Base-by-base conservation (phyloP, 1,140 invertebrate genomes). In the Steinernema khuongi region DNA sequence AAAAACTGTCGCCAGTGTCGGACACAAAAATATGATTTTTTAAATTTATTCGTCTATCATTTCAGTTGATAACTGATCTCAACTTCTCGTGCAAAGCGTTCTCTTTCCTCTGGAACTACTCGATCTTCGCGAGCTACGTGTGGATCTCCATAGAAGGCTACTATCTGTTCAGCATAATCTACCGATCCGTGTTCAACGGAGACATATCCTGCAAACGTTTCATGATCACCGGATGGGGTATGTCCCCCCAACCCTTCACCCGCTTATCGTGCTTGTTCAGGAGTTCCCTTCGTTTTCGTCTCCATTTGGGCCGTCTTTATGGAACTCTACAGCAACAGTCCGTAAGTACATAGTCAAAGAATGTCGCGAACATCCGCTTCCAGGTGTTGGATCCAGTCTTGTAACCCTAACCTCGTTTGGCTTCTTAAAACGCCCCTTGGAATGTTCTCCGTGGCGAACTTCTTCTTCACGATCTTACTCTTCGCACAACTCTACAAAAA, bases 61-160 rank as follows among this genome's bases (percentile, higher is more conserved):
- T 60, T 60, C 26, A 60, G 50, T 7, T 22, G 26, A 4, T 14
- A 17, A 26, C 7, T 22, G 50, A 22, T 22, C 19, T 7, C 7
- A 60, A 60, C 26, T 60, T 60, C 22, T 60, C 14, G 50, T 60
- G 50, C 50, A 60, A 60, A 26, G 50, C 50, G 50, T 60, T 60
- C 50, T 60, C 50, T 7, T 60, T 60, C 50, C 50, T 60, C 4
- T 60, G 50, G 50, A 60, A 60, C 50, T 60, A 60, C 22, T 60
- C 50, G 11, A 60, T 60, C 22, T 60, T 60, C 50, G 50, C 50
- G 11, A 60, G 50, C 19, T 60, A 60, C 19, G 50, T 60, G 7
- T 60, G 50, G 50, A 60, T 60, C 22, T 60, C 50, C 7, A 60
- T 60, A 7, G 50, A 60, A 22, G 50, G 50, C 50, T 60, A 60